Evolutionary conservation across 1,140 invertebrate species (phyloP).

Genomic region (Megalonaias nervosa): DNA sequence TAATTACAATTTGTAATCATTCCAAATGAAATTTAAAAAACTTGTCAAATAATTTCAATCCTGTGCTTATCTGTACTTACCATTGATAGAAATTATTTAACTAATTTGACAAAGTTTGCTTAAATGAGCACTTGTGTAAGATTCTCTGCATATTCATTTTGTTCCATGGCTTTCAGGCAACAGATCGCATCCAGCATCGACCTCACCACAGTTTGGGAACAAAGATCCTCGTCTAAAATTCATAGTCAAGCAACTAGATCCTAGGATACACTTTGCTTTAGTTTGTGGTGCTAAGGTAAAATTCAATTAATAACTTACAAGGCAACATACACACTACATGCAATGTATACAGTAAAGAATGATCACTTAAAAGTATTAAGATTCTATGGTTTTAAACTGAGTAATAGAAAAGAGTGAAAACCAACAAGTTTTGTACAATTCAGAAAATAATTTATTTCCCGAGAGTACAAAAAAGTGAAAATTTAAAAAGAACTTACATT

Average conservation of each 20-base stretch:
- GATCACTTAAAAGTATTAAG: background rate
- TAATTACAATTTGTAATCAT: no score
- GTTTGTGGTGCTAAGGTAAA: constrained; percentile 71
- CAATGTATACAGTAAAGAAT: background rate
- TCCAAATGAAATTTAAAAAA: no score
- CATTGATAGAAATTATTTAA: no score
- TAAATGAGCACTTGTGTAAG: no score
- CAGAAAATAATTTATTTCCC: no score
- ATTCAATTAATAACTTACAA: constrained; percentile 1
- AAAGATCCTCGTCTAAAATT: constrained; percentile 66
- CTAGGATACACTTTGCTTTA: constrained; percentile 72
- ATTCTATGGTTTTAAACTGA: background rate
- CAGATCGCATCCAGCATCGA: constrained; percentile 67
- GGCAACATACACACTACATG: background rate
- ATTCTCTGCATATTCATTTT: background rate
- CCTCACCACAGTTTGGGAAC: constrained; percentile 58
- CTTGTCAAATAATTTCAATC: no score
- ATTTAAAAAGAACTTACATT: no score
- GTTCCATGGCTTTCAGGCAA: constrained; percentile 58
- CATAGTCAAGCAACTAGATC: constrained; percentile 63
- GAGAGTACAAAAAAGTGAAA: no score
- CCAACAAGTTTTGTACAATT: no score
- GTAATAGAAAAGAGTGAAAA: no score
- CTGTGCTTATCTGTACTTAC: no score
- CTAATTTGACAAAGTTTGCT: no score